phyloP scores from a whole-genome alignment of 1,140 invertebrate species.

The Drosophila pseudoobscura region DNA sequence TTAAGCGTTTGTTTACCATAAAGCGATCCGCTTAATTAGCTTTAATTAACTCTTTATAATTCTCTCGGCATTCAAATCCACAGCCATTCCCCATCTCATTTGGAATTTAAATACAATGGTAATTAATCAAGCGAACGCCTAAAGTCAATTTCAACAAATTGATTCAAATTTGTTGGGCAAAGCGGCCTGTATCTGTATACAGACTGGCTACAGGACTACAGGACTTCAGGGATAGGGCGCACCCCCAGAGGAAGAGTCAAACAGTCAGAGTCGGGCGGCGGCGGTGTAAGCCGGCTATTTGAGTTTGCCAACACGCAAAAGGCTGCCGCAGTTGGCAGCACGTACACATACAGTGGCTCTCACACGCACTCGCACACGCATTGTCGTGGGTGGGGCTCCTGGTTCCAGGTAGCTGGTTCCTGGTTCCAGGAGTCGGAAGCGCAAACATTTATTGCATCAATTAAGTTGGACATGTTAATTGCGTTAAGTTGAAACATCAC shows the following conservation, averaged over 20 bases:
- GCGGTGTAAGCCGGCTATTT: slow-evolving; percentile 48
- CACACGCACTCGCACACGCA: slow-evolving; percentile 17
- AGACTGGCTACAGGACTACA: neutral
- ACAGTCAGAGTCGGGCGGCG: slow-evolving; percentile 32
- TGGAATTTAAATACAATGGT: slow-evolving; percentile 67
- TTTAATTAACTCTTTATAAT: slow-evolving; percentile 43
- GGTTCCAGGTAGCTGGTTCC: neutral
- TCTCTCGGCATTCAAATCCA: neutral
- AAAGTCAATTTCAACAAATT: slow-evolving; percentile 82
- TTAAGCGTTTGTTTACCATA: slow-evolving; percentile 8
- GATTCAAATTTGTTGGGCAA: slow-evolving; percentile 78
- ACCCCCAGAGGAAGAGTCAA: slow-evolving; percentile 13
- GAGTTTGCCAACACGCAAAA: slow-evolving; percentile 77
- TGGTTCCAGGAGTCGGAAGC: slow-evolving; percentile 30
- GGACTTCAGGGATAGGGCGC: too few species aligned
- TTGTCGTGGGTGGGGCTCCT: too few species aligned
- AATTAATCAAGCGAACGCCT: slow-evolving; percentile 77
- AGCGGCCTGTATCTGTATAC: slow-evolving; percentile 7
- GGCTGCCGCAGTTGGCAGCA: slow-evolving; percentile 59
- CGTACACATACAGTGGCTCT: slow-evolving; percentile 48
- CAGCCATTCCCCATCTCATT: neutral
- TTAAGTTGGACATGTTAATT: slow-evolving; percentile 82
- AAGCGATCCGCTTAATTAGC: slow-evolving; percentile 36
- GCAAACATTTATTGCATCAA: slow-evolving; percentile 82
- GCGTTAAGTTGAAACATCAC: slow-evolving; percentile 81